phyloP scores from a whole-genome alignment of 1,140 invertebrate species.

The Chrysopa pallens region DNA sequence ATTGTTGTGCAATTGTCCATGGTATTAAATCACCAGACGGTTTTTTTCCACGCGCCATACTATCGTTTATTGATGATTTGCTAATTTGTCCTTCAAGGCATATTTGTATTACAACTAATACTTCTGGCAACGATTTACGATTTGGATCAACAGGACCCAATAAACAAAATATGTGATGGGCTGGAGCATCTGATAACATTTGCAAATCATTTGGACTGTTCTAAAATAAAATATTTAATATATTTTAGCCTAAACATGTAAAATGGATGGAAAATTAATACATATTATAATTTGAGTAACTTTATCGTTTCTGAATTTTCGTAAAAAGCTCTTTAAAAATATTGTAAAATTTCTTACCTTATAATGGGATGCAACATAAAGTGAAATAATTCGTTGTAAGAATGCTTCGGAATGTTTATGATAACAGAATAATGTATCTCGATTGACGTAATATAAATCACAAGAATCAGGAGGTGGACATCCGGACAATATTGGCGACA shows the following conservation, averaged over 20 bases:
- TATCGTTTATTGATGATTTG: slow-evolving; percentile 55
- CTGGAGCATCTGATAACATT: slow-evolving; percentile 96
- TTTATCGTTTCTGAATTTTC: no score
- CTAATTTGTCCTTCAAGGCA: slow-evolving; percentile 92
- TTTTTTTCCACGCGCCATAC: slow-evolving; percentile 66
- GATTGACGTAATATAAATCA: slow-evolving; percentile 78
- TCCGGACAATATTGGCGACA: slow-evolving; percentile 44
- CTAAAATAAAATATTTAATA: slow-evolving; percentile 26
- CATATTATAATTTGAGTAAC: no score
- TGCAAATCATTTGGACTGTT: slow-evolving; percentile 98
- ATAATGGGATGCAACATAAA: slow-evolving; percentile 96
- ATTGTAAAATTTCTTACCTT: slow-evolving; percentile 36
- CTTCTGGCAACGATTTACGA: slow-evolving; percentile 64
- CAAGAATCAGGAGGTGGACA: slow-evolving; percentile 78
- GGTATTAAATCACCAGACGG: slow-evolving; percentile 94
- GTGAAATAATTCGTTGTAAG: slow-evolving; percentile 75
- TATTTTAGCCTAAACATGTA: no score
- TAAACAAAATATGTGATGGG: slow-evolving; percentile 92
- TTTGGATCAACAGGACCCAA: slow-evolving; percentile 66
- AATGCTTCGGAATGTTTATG: slow-evolving; percentile 92
- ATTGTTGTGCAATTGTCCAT: slow-evolving; percentile 95
- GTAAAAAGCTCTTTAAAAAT: no score
- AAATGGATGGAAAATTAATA: no score
- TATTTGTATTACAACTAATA: slow-evolving; percentile 83
- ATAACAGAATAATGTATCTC: slow-evolving; percentile 94